Evolutionary conservation across 35 echinoderm and acorn worm species (phyloP), one percentile per base, ranked within the genome.

Genomic region (Ophiothrix spiculata): DNA sequence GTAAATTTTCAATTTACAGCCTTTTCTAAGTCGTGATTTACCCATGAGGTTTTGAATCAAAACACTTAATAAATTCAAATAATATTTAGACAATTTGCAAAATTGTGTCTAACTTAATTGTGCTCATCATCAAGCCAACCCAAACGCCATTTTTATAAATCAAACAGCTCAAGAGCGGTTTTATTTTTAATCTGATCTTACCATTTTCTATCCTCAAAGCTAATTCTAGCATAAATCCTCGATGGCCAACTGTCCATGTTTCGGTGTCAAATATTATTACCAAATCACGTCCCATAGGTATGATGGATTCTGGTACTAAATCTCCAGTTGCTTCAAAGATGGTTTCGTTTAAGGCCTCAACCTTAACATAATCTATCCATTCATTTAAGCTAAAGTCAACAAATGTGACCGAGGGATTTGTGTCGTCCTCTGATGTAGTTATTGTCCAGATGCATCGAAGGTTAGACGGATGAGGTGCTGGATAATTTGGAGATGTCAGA

Each of bases 171-270:
- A n/a, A n/a, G n/a, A n/a, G n/a, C n/a, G n/a, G n/a, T n/a, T n/a
- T n/a, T n/a, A n/a, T n/a, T n/a, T n/a, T n/a, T n/a, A n/a, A n/a
- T n/a, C n/a, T n/a, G n/a, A n/a, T n/a, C n/a, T n/a, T n/a, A 69
- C 60, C 60, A 28, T 69, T 69, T 69, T 69, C 60, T 69, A 28
- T 2, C 17, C 23, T 69, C 10, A 69, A 69, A 69, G 4, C 17
- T n/a, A 69, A n/a, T 25, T 69, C 25, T 69, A 69, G 29, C 60
- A 69, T 69, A 28, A 69, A 69, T 69, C 60, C 60, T 69, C 60
- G 4, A 25, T 69, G 25, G 2, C 60, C 60, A 12, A 69, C 10
- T 15, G 60, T 15, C 60, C 60, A 69, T 25, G 10, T n/a, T 28
- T 12, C 60, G 6, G 10, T 69, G 23, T 69, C 10, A 25, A 69